Conservation (phyloP, 2,113 vertebrate species). For the Riparia riparia region DNA sequence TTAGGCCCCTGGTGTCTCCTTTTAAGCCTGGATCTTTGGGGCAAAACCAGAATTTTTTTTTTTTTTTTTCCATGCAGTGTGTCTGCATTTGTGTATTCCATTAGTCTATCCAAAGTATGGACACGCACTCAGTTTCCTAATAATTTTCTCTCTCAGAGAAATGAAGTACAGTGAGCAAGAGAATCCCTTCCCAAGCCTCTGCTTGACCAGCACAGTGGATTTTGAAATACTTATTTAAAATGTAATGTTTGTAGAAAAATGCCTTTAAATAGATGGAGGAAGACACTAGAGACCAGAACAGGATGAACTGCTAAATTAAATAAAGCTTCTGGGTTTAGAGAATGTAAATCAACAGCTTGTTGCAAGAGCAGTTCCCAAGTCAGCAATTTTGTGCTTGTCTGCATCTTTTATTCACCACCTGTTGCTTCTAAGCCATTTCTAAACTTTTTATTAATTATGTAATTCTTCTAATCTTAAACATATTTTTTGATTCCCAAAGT, state of each 20-base stretch:
- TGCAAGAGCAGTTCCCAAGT: background rate
- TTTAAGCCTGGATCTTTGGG: background rate
- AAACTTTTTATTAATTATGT: background rate
- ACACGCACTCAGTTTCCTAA: background rate
- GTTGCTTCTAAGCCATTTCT: background rate
- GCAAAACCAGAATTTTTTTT: background rate
- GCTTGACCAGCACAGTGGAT: background rate
- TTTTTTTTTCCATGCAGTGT: background rate
- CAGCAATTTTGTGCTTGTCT: background rate
- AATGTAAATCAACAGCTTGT: background rate
- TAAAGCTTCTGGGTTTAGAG: constrained; percentile 16
- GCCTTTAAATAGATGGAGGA: background rate
- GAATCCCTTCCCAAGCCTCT: background rate
- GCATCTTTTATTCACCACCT: background rate
- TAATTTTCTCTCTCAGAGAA: background rate
- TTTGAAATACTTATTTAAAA: constrained; percentile 13
- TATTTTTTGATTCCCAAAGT: background rate
- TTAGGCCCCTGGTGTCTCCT: background rate
- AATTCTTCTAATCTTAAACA: background rate
- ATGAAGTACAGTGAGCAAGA: background rate
- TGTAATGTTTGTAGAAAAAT: background rate
- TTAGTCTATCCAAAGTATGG: background rate
- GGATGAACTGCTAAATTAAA: constrained; percentile 20
- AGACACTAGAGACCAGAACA: background rate
- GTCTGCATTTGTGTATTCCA: background rate